Conservation (phyloP, 2,888 invertebrate genomes). For the Drosophila neotestacea region DNA sequence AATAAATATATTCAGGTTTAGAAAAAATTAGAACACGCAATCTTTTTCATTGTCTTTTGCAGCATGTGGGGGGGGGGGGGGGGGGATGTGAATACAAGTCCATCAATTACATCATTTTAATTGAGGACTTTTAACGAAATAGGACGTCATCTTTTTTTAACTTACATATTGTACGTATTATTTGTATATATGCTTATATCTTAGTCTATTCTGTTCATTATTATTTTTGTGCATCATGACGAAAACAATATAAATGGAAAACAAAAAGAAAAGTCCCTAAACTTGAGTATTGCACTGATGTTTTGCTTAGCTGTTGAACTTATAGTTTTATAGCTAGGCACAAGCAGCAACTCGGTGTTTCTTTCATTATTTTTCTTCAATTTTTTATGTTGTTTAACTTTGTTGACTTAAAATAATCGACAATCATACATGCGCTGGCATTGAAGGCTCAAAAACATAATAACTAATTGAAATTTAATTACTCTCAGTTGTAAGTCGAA, state of each 20-base stretch:
- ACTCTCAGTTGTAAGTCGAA: not conserved
- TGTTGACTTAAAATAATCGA: not conserved
- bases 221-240: constrained; percentile 34
- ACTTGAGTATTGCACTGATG: constrained; percentile 44
- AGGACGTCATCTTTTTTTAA: constrained; percentile 4
- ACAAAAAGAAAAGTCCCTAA: constrained; percentile 1
- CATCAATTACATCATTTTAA: constrained; percentile 12
- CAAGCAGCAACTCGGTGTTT: constrained; percentile 12
- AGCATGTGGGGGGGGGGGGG: not conserved
- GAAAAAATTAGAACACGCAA: constrained; percentile 22
- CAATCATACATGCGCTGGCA: not conserved
- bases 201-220: constrained; percentile 34
- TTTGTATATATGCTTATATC: constrained; percentile 1
- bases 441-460: constrained; percentile 7
- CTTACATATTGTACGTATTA: constrained; percentile 12
- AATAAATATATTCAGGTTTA: constrained; percentile 22
- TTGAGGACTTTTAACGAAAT: constrained; percentile 8
- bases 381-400: not conserved
- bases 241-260: constrained; percentile 1
- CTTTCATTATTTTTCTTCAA: constrained; percentile 1
- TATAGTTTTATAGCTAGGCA: constrained; percentile 26
- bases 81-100: constrained; percentile 5
- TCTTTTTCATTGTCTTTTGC: constrained; percentile 37
- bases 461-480: constrained; percentile 24
- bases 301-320: constrained; percentile 35